A percentile compares a stretch with the other conserved stretches of the same genome.
These are phyloP conservation scores for Lutjanus campechanus DNA, from an alignment of 2,797 vertebrate genomes.

Conservation along the genomic window DNA sequence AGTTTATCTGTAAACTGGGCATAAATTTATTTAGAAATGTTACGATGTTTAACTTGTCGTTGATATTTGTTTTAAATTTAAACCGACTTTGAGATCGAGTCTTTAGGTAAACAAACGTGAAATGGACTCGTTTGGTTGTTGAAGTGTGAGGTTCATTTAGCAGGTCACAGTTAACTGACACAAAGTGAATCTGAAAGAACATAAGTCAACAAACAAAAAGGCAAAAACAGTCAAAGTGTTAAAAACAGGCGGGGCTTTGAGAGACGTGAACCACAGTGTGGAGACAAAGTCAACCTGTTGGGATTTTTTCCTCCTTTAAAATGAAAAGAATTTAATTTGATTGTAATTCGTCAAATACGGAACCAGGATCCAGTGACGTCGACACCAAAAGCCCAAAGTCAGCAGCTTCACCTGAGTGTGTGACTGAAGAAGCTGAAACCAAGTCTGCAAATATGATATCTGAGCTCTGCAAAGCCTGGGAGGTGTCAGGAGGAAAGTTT, in stretches of 20 bases:
- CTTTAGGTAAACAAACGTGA: not conserved
- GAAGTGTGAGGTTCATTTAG: constrained; percentile 29
- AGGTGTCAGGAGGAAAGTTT: not conserved
- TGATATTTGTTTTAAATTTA: too few species aligned
- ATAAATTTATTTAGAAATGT: too few species aligned
- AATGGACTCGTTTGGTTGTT: constrained; percentile 38
- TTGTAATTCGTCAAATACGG: not conserved
- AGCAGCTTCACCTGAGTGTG: not conserved
- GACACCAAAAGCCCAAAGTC: not conserved
- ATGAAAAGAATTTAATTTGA: not conserved
- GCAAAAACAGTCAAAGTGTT: not conserved
- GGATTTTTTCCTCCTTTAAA: not conserved
- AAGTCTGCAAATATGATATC: too few species aligned
- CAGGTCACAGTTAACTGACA: constrained; percentile 28
- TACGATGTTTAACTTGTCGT: too few species aligned
- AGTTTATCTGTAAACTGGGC: too few species aligned
- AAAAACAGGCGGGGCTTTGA: not conserved
- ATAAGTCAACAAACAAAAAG: constrained; percentile 1
- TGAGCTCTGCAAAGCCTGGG: not conserved
- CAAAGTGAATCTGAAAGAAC: constrained; percentile 1
- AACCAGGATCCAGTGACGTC: not conserved
- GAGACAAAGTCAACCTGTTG: not conserved
- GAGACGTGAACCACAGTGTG: not conserved
- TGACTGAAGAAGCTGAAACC: not conserved
- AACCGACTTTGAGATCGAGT: too few species aligned